phyloP scores from a whole-genome alignment of 1,140 invertebrate species.

The Calephelis virginiensis region DNA sequence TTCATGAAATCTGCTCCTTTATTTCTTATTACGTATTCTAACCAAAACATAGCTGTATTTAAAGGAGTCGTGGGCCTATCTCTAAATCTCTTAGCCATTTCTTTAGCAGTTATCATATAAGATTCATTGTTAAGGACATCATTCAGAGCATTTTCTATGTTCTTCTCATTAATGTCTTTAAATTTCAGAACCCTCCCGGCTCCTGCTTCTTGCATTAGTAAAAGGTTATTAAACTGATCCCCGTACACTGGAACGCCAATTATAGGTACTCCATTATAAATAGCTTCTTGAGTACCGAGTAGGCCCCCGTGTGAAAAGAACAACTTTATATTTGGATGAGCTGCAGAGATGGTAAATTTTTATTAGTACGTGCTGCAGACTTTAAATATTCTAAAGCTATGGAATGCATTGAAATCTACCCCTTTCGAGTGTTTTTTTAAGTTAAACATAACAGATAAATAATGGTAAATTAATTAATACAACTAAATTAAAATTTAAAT shows the following conservation, averaged over 20 bases:
- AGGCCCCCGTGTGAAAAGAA: constrained; percentile 85
- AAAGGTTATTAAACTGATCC: constrained; percentile 80
- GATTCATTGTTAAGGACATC: constrained; percentile 48
- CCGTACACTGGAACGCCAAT: constrained; percentile 83
- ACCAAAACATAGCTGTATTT: constrained; percentile 81
- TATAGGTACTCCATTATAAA: constrained; percentile 82
- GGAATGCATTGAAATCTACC: too few relatives aligned
- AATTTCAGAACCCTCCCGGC: constrained; percentile 66
- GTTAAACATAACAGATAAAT: too few relatives aligned
- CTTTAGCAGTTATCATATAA: constrained; percentile 58
- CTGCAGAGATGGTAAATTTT: constrained; percentile 50
- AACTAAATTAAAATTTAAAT: too few relatives aligned
- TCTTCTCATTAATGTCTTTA: constrained; percentile 52
- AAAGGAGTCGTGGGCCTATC: constrained; percentile 78
- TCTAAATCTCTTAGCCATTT: constrained; percentile 70
- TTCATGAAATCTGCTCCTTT: constrained; percentile 80
- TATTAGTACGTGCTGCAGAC: background rate
- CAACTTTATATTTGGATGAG: constrained; percentile 77
- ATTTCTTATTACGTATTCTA: constrained; percentile 80
- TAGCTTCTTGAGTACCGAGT: constrained; percentile 83
- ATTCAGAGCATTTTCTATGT: constrained; percentile 36
- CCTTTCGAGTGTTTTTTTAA: too few relatives aligned
- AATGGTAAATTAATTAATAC: too few relatives aligned
- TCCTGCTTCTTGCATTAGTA: constrained; percentile 65
- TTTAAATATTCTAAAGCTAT: too few relatives aligned